phyloP scores from a whole-genome alignment of 1,140 invertebrate genomes.

The Dinothrombium tinctorium region DNA sequence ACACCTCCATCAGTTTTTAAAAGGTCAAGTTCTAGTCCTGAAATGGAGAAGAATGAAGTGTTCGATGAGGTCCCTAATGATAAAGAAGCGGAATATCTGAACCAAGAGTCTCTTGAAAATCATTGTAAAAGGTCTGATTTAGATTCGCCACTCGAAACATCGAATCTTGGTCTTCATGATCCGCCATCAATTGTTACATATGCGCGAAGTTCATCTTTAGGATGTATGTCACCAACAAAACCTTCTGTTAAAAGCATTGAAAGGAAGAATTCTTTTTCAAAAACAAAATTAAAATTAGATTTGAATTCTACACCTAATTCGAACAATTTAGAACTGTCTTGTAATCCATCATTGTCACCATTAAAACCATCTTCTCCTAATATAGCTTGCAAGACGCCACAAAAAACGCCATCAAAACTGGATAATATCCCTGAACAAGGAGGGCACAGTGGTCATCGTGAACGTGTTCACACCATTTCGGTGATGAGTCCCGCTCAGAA shows the following conservation, averaged over 20 bases:
- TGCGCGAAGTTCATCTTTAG: too few relatives aligned
- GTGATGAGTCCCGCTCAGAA: slow-evolving; percentile 42
- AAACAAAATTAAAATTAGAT: background rate
- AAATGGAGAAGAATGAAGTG: slow-evolving; percentile 31
- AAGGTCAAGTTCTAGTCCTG: slow-evolving; percentile 63
- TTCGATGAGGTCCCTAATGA: background rate
- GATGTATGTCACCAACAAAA: too few relatives aligned
- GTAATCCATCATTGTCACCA: background rate
- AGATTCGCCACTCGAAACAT: too few relatives aligned
- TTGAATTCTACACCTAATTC: background rate
- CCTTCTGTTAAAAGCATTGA: too few relatives aligned
- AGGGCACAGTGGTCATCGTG: slow-evolving; percentile 20
- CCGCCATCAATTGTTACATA: too few relatives aligned
- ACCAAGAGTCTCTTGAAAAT: background rate
- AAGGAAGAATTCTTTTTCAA: background rate
- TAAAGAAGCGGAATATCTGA: background rate
- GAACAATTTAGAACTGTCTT: background rate
- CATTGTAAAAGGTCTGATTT: too few relatives aligned
- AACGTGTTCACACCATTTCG: slow-evolving; percentile 56
- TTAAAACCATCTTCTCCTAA: background rate
- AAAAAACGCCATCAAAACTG: background rate
- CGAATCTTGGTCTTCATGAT: too few relatives aligned
- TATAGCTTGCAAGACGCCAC: background rate
- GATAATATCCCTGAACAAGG: background rate
- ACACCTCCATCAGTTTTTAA: slow-evolving; percentile 29